Base-by-base conservation (phyloP, 1,140 invertebrate genomes). In the Microplitis demolitor region DNA sequence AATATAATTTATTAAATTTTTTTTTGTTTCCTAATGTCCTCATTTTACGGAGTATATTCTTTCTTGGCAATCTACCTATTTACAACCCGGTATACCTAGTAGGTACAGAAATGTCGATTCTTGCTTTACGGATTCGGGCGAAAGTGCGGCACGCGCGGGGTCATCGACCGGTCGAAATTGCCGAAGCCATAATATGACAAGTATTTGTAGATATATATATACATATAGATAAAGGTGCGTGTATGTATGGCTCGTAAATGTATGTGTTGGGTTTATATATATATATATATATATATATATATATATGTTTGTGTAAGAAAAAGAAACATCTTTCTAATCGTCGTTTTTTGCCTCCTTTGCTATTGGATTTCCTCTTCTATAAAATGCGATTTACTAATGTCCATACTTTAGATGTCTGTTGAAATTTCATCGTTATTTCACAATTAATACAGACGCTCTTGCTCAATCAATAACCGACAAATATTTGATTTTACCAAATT, bases 91-190 rank as follows among this genome's bases (percentile, higher is more conserved):
- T 66, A 13, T 51, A 51, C 35, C 45, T 51, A 53, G 9, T 64
- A 14, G 8, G 16, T 35, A 64, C 39, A 64, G 69, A 71, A 50
- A 54, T 33, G 14, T 51, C 31, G n/a, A 39, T 64, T 63, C 8
- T 71, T 11, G 60, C 39, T 66, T 66, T 66, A 64, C 35, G 61
- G 60, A 64, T 71, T 71, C 69, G 69, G 69, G 69, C 69, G 69
- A 71, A 71, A 71, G 69, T 71, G 61, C 69, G 69, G 61, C 69
- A 71, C 14, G n/a, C 31, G 50, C 45, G 35, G 24, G 69, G 61
- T 51, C 69, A 53, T 71, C 37, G 69, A 71, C 69, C 69, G 69
- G 69, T 64, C 69, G 61, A 71, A 71, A 71, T 71, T 64, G 60
- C 60, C 60, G 39, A 71, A 71, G 60, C 69, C 37, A n/a, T 24